These are phyloP conservation scores for Andricus curvator DNA, from an alignment of 2,888 invertebrate genomes.

Conservation along the genomic window DNA sequence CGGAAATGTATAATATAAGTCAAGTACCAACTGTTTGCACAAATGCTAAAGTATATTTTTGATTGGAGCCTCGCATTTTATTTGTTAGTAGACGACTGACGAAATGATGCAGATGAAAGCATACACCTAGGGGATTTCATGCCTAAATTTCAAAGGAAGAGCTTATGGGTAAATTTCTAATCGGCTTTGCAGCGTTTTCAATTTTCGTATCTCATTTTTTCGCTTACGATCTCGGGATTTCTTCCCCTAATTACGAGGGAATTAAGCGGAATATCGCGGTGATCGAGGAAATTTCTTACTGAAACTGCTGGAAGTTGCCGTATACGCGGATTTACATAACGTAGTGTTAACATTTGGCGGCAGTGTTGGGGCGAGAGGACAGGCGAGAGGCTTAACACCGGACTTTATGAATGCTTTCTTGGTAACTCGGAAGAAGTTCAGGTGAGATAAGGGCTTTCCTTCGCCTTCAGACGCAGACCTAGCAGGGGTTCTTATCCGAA, in stretches of 20 bases:
- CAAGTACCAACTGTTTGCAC: not conserved
- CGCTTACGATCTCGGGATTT: conserved; percentile 11
- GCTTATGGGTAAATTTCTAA: not conserved
- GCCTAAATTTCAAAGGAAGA: not conserved
- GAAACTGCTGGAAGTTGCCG: conserved; percentile 5
- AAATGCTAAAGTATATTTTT: not conserved
- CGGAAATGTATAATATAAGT: not conserved
- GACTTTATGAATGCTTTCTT: conserved; percentile 66
- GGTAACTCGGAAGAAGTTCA: conserved; percentile 63
- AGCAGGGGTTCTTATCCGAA: conserved; percentile 48
- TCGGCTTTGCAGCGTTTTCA: conserved; percentile 10
- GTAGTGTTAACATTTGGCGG: conserved; percentile 18
- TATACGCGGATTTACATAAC: conserved; percentile 40
- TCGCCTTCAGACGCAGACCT: not conserved
- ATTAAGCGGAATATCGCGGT: conserved; percentile 3
- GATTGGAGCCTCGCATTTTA: not conserved
- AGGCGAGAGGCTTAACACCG: conserved; percentile 61
- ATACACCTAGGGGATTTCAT: not conserved
- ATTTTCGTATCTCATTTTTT: conserved; percentile 35
- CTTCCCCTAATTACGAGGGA: conserved; percentile 15
- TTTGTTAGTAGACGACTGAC: not conserved
- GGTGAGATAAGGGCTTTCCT: conserved; percentile 68
- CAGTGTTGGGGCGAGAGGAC: conserved; percentile 47
- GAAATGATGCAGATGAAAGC: not conserved
- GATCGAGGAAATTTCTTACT: conserved; percentile 23